These are phyloP conservation scores for Tetramorium simillimum DNA, from an alignment of 1,140 invertebrate species.

Conservation along the genomic window DNA sequence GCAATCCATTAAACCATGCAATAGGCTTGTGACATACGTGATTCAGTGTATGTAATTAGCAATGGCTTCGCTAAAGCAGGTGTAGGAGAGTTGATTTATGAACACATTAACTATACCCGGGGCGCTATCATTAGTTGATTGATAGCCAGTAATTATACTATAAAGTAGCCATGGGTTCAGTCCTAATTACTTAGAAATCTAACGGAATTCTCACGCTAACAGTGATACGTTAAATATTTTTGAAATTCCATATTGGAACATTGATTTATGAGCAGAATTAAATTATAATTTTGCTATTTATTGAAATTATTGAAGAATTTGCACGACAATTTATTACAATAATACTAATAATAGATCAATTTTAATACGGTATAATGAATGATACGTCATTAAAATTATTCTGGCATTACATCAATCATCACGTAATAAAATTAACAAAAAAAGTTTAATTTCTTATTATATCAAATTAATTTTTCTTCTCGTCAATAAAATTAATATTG, in stretches of 20 bases:
- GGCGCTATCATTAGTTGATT: conserved; percentile 50
- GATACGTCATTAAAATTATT: background rate
- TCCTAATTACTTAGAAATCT: conserved; percentile 40
- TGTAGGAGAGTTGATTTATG: conserved; percentile 43
- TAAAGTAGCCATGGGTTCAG: conserved; percentile 31
- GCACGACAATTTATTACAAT: background rate
- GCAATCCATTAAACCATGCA: background rate
- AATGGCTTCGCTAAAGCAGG: background rate
- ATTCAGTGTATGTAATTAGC: conserved; percentile 33
- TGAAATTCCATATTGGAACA: background rate
- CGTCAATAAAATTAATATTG: background rate
- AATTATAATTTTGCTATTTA: background rate
- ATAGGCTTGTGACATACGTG: background rate
- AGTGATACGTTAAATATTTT: background rate
- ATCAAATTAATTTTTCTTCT: background rate
- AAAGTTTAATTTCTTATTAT: background rate
- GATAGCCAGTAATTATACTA: conserved; percentile 50
- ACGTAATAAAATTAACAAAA: background rate
- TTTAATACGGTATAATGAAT: background rate
- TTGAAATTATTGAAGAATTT: conserved; percentile 3
- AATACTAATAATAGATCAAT: background rate
- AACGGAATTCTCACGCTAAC: background rate
- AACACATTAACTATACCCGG: conserved; percentile 41
- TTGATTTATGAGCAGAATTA: background rate
- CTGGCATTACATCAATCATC: background rate